phyloP scores from a whole-genome alignment of 2,113 vertebrate species.

The Grantiella picta region DNA sequence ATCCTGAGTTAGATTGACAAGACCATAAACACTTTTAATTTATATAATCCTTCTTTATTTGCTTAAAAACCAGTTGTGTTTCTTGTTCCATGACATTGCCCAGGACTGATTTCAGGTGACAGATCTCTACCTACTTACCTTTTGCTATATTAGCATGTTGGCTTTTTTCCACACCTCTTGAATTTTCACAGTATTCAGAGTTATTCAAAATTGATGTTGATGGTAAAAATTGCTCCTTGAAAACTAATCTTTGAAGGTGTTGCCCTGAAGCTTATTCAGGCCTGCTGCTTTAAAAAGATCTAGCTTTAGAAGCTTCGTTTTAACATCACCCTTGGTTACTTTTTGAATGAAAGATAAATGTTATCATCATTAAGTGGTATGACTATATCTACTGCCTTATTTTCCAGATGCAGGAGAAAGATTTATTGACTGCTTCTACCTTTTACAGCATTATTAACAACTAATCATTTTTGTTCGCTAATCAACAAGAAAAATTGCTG shows the following conservation, averaged over 20 bases:
- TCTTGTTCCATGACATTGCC: background rate
- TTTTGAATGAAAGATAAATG: background rate
- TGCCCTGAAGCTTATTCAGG: background rate
- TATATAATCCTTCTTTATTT: background rate
- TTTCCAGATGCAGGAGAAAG: background rate
- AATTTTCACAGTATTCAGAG: background rate
- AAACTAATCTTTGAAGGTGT: background rate
- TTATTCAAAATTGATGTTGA: background rate
- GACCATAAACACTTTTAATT: background rate
- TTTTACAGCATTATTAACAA: background rate
- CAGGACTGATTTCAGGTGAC: background rate
- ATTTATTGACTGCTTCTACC: background rate
- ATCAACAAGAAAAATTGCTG: background rate
- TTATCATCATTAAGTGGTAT: background rate
- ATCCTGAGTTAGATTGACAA: background rate
- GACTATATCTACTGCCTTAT: background rate
- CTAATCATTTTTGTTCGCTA: background rate
- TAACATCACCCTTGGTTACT: background rate
- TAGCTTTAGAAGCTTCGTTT: background rate
- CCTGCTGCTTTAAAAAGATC: background rate
- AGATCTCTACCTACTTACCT: background rate
- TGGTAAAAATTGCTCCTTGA: background rate
- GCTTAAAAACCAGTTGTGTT: background rate
- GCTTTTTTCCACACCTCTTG: background rate
- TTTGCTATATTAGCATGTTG: background rate